Conservation (phyloP, 2,113 vertebrate genomes). For the Phalacrocorax carbo region DNA sequence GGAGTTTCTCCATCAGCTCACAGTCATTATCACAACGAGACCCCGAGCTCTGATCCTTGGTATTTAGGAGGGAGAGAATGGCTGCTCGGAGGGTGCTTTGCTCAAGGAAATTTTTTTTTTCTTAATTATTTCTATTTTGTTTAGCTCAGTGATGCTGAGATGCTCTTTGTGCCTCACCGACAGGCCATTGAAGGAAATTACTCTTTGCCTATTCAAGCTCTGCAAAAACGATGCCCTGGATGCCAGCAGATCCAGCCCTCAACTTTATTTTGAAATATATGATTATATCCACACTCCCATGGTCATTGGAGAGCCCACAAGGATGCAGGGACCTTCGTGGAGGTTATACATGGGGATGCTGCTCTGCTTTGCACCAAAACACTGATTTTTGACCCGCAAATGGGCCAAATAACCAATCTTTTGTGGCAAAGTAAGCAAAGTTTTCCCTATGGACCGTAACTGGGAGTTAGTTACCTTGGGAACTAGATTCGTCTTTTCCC, state of each 20-base stretch:
- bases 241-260: background rate
- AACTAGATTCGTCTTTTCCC: slow-evolving; percentile 72
- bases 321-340: background rate
- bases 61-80: background rate
- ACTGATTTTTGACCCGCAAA: background rate
- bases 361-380: background rate
- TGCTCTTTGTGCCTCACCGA: background rate
- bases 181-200: background rate
- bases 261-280: background rate
- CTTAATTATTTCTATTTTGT: slow-evolving; percentile 37
- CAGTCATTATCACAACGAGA: background rate
- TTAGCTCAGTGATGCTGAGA: background rate
- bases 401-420: background rate
- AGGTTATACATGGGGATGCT: background rate
- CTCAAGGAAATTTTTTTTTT: background rate
- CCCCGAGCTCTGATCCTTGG: background rate
- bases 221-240: background rate
- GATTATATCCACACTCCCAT: background rate
- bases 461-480: slow-evolving; percentile 71
- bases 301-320: background rate
- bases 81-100: background rate
- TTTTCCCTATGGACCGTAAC: background rate
- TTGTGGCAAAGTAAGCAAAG: background rate
- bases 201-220: background rate
- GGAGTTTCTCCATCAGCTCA: background rate